Percentiles rank a stretch among this genome's conserved stretches.
phyloP scores from a whole-genome alignment of 2,888 invertebrate species.

The Melanostoma mellinum region DNA sequence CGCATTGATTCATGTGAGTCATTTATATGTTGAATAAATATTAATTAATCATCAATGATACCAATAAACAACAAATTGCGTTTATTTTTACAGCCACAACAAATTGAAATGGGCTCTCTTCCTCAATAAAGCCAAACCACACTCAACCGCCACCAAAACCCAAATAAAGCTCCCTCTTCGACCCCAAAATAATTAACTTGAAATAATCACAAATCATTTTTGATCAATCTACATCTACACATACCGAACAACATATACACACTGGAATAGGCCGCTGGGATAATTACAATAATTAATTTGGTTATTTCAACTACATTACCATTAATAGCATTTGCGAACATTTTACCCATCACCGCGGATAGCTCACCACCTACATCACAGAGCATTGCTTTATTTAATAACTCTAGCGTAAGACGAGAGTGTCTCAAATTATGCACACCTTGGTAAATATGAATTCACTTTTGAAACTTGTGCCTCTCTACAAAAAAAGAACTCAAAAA shows the following conservation, averaged over 20 bases:
- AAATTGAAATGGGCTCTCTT: slow-evolving; percentile 29
- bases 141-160: background rate
- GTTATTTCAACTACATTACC: slow-evolving; percentile 49
- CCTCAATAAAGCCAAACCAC: background rate
- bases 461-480: slow-evolving; percentile 2
- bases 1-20: slow-evolving; percentile 27
- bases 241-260: background rate
- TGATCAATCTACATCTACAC: slow-evolving; percentile 18
- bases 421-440: slow-evolving; percentile 4
- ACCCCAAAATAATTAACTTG: slow-evolving; percentile 63
- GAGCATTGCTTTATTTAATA: slow-evolving; percentile 24
- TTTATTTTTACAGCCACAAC: slow-evolving; percentile 42
- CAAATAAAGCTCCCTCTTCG: slow-evolving; percentile 24
- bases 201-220: slow-evolving; percentile 70
- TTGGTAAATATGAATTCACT: slow-evolving; percentile 33
- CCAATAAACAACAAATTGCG: slow-evolving; percentile 53
- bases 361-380: background rate
- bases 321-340: slow-evolving; percentile 28
- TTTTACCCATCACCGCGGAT: slow-evolving; percentile 9
- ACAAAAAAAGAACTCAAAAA: background rate
- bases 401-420: slow-evolving; percentile 31
- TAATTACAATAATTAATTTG: slow-evolving; percentile 67
- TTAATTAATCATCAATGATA: slow-evolving; percentile 45
- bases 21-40: slow-evolving; percentile 50
- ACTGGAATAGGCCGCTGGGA: slow-evolving; percentile 38